phyloP scores from a whole-genome alignment of 2,113 vertebrate genomes.

The Aldabrachelys gigantea region DNA sequence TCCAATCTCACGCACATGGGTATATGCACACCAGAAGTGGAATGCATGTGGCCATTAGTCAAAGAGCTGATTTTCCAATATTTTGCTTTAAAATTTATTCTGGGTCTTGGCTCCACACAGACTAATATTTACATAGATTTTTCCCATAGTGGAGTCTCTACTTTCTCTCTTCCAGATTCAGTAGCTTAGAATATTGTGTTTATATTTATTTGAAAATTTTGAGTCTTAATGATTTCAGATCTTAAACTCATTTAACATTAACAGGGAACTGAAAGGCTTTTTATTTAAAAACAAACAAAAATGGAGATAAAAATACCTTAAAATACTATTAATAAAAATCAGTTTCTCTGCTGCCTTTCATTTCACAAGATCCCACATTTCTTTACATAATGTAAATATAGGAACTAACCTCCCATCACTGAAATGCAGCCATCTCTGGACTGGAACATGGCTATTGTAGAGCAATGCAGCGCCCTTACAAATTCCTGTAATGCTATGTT shows the following conservation, averaged over 20 bases:
- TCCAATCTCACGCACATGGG: background rate
- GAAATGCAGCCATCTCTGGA: background rate
- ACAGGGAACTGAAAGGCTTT: background rate
- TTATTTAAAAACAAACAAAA: background rate
- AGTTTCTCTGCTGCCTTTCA: conserved; percentile 7
- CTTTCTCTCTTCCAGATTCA: background rate
- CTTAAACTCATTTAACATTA: background rate
- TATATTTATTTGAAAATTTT: background rate
- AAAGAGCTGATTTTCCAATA: background rate
- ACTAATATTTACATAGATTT: background rate
- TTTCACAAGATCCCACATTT: conserved; percentile 30
- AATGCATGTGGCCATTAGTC: background rate
- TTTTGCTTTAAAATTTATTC: background rate
- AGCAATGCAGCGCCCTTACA: background rate
- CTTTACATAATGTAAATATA: background rate
- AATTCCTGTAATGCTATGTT: background rate
- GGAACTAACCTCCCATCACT: background rate
- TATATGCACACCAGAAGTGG: background rate
- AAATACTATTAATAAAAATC: background rate
- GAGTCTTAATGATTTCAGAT: background rate
- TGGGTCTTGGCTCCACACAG: background rate
- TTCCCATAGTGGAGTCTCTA: background rate
- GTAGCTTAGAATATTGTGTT: background rate
- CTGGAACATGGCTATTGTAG: background rate
- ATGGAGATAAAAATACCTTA: background rate